Evolutionary conservation across 2,113 vertebrate species (phyloP).

Genomic region (Lophotis ruficrista): DNA sequence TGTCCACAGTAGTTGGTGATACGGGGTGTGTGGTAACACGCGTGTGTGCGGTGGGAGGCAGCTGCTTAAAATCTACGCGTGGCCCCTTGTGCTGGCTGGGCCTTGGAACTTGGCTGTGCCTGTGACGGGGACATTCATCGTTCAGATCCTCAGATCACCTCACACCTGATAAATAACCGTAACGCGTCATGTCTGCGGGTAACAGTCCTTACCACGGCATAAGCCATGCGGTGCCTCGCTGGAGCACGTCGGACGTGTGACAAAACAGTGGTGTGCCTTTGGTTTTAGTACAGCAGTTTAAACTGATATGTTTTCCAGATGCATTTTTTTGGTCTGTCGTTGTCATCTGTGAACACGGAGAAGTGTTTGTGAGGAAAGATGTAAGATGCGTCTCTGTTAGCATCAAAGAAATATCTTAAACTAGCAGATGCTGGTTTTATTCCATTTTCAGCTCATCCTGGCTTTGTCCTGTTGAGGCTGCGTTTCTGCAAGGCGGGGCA

Average conservation of each 20-base stretch:
- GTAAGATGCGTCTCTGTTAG: background rate
- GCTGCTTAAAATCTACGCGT: background rate
- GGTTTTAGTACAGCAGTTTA: background rate
- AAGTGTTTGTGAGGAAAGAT: background rate
- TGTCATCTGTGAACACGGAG: rapidly evolving
- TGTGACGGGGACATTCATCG: background rate
- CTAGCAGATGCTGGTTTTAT: background rate
- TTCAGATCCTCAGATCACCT: background rate
- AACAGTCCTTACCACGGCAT: rapidly evolving
- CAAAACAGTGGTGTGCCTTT: background rate
- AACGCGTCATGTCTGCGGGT: rapidly evolving
- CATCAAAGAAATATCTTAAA: background rate
- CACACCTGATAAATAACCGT: rapidly evolving
- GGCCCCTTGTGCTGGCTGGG: background rate
- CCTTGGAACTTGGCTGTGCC: background rate
- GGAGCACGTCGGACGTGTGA: background rate
- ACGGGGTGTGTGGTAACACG: rapidly evolving
- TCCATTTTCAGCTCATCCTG: background rate
- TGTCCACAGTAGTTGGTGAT: background rate
- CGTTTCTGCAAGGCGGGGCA: slow-evolving; percentile 8
- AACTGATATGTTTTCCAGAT: rapidly evolving
- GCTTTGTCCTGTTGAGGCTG: background rate
- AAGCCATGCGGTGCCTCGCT: rapidly evolving
- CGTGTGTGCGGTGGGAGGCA: background rate
- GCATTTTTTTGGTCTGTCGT: background rate